Percentiles rank a stretch among this genome's conserved stretches.
phyloP scores from a whole-genome alignment of 2,113 vertebrate genomes.

The Ahaetulla prasina region DNA sequence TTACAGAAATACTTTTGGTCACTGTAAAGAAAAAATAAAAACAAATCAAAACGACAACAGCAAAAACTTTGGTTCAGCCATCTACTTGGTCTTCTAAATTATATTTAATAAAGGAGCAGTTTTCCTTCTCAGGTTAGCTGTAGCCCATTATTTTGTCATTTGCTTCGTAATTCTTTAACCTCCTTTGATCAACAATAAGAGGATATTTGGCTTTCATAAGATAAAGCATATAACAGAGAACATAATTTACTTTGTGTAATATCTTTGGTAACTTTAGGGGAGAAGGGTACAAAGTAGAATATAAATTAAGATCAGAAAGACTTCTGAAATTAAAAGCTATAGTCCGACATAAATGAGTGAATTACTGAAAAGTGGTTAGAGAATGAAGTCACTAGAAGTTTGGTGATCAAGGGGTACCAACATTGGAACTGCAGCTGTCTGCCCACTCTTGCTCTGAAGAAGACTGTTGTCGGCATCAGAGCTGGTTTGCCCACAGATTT shows the following conservation, averaged over 20 bases:
- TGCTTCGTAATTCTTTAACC: constrained; percentile 75
- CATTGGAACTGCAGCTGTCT: constrained; percentile 38
- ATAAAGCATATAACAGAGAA: constrained; percentile 97
- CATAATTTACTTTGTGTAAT: constrained; percentile 87
- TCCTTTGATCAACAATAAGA: constrained; percentile 84
- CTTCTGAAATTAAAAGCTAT: constrained; percentile 72
- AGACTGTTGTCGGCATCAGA: constrained; percentile 45
- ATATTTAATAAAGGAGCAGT: constrained; percentile 72
- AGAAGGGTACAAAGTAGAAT: constrained; percentile 74
- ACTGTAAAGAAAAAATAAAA: constrained; percentile 68
- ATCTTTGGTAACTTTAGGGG: constrained; percentile 98
- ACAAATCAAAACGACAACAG: constrained; percentile 71
- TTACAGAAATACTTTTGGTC: constrained; percentile 77
- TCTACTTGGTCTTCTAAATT: constrained; percentile 71
- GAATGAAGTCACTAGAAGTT: constrained; percentile 58
- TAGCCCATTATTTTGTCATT: constrained; percentile 68
- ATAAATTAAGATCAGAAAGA: constrained; percentile 80
- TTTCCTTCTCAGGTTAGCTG: constrained; percentile 71
- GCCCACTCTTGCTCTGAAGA: constrained; percentile 50
- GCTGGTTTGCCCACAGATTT: constrained; percentile 26
- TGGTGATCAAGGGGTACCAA: constrained; percentile 60
- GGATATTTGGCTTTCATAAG: constrained; percentile 94
- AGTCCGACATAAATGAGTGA: constrained; percentile 82
- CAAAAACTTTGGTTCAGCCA: constrained; percentile 82
- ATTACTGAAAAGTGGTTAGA: constrained; percentile 76